phyloP scores from a whole-genome alignment of 2,888 invertebrate genomes.

The Xestia c-nigrum region DNA sequence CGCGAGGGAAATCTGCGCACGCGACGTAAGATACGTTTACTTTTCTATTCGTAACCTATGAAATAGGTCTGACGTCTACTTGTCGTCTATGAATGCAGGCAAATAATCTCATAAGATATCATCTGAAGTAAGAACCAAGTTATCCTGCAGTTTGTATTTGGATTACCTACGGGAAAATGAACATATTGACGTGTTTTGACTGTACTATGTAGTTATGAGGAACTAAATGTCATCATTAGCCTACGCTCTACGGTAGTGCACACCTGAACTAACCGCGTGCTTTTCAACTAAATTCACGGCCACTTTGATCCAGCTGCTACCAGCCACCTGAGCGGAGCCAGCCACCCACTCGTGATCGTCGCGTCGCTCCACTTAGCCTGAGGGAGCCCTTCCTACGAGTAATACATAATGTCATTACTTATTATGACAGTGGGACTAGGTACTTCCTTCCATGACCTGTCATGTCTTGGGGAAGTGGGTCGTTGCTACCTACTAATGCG shows the following conservation, averaged over 20 bases:
- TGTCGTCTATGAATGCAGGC: background rate
- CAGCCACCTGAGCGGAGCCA: background rate
- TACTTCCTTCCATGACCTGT: slow-evolving; percentile 11
- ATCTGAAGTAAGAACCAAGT: background rate
- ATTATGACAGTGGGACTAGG: background rate
- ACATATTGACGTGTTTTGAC: no score
- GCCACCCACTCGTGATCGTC: background rate
- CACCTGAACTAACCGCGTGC: background rate
- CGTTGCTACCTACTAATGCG: slow-evolving; percentile 18
- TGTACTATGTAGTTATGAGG: background rate
- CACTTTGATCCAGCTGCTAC: background rate
- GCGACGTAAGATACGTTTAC: slow-evolving; percentile 29
- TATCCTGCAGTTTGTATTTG: background rate
- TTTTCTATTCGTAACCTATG: slow-evolving; percentile 11
- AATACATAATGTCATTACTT: background rate
- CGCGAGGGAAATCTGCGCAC: slow-evolving; percentile 50
- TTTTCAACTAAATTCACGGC: background rate
- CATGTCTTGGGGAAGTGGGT: slow-evolving; percentile 15
- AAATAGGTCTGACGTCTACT: background rate
- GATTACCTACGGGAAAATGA: background rate
- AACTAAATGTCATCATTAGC: background rate
- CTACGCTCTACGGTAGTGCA: background rate
- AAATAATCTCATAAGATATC: background rate
- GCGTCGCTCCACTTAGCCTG: background rate
- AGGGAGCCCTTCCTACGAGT: background rate